Percentiles rank a stretch among this genome's conserved stretches.
These are phyloP conservation scores for Spisula subtruncata DNA, from an alignment of 2,888 invertebrate species.

Conservation along the genomic window DNA sequence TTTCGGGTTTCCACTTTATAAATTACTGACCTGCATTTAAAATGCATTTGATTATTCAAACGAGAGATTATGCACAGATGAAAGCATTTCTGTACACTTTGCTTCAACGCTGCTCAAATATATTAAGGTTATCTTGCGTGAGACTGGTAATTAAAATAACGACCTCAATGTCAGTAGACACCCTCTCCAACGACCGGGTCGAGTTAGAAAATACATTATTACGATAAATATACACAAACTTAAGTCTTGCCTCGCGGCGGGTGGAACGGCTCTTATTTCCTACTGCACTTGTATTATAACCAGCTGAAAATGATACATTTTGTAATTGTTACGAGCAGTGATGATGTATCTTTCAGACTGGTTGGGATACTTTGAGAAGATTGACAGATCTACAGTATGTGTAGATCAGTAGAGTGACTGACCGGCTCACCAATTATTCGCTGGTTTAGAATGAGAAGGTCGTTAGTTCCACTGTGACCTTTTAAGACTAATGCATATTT, in stretches of 20 bases:
- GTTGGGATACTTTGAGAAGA: background rate
- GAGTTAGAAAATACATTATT: constrained; percentile 4
- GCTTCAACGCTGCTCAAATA: background rate
- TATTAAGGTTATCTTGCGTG: constrained; percentile 21
- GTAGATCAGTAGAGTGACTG: too few species aligned
- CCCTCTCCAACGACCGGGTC: constrained; percentile 11
- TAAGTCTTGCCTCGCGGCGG: background rate
- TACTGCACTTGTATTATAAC: background rate
- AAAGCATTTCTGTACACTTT: background rate
- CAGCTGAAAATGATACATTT: background rate
- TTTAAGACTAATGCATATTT: too few species aligned
- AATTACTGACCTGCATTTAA: constrained; percentile 22
- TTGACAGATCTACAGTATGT: background rate
- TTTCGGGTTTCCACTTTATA: constrained; percentile 4
- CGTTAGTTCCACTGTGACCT: too few species aligned
- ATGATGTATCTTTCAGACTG: background rate
- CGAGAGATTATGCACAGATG: constrained; percentile 3
- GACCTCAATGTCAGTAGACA: constrained; percentile 18
- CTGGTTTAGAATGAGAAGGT: too few species aligned
- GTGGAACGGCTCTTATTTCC: background rate
- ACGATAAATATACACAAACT: constrained; percentile 9
- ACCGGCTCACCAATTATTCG: too few species aligned
- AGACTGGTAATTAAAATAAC: background rate
- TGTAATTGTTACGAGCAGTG: background rate
- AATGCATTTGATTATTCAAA: constrained; percentile 16